Evolutionary conservation across 2,888 invertebrate species (phyloP).

Genomic region (Platerodrilus igneus): DNA sequence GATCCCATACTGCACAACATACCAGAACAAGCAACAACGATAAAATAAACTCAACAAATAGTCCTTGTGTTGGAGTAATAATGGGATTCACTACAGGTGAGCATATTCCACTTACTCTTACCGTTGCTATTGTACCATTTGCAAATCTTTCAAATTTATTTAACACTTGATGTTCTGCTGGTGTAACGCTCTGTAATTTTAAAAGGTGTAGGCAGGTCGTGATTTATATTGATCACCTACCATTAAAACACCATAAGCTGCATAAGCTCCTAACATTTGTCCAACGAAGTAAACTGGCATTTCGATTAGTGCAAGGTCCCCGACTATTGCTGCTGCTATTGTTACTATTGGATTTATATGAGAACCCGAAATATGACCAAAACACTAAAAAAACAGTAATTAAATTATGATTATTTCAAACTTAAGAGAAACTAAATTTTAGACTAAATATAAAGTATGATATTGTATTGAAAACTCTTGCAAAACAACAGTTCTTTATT

Average conservation of each 20-base stretch:
- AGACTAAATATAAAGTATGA: too few species aligned
- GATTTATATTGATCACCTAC: slow-evolving; percentile 36
- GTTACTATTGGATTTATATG: slow-evolving; percentile 76
- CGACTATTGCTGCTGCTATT: slow-evolving; percentile 61
- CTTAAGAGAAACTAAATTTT: too few species aligned
- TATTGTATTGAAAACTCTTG: too few species aligned
- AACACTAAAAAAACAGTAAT: slow-evolving; percentile 52
- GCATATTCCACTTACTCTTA: slow-evolving; percentile 31
- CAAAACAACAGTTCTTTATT: too few species aligned
- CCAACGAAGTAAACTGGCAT: slow-evolving; percentile 60
- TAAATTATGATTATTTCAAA: too few species aligned
- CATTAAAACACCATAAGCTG: slow-evolving; percentile 66
- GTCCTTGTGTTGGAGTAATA: slow-evolving; percentile 49
- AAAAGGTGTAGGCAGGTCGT: neutral
- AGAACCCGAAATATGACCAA: slow-evolving; percentile 73
- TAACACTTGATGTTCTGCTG: slow-evolving; percentile 14
- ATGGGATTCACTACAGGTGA: slow-evolving; percentile 34
- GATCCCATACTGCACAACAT: slow-evolving; percentile 69
- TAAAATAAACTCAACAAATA: slow-evolving; percentile 62
- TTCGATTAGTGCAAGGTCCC: slow-evolving; percentile 51
- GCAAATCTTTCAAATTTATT: neutral
- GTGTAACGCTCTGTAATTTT: slow-evolving; percentile 34
- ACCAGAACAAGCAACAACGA: slow-evolving; percentile 62
- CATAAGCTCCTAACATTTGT: slow-evolving; percentile 62
- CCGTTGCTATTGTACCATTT: slow-evolving; percentile 6